Evolutionary conservation across 2,888 invertebrate genomes (phyloP).

Genomic region (Heteromyza rotundicornis): DNA sequence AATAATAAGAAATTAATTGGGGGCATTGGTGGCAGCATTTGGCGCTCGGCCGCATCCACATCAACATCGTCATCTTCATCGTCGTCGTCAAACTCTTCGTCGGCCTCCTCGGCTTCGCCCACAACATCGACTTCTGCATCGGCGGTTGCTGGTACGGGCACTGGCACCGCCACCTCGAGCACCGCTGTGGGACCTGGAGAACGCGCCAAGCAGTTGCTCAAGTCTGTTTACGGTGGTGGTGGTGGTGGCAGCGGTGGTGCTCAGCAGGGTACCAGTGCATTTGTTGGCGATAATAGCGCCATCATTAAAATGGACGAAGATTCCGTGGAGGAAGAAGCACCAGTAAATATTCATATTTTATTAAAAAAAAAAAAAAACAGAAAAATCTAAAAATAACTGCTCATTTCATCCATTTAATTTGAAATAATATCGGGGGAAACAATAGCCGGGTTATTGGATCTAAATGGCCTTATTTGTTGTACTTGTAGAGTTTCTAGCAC

Average conservation of each 20-base stretch:
- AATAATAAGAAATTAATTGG: constrained; percentile 26
- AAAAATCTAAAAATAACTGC: too few species aligned
- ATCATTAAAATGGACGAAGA: constrained; percentile 32
- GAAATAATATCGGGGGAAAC: too few species aligned
- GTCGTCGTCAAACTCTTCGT: constrained; percentile 39
- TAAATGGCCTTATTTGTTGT: too few species aligned
- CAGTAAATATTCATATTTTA: constrained; percentile 38
- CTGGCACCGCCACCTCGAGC: constrained; percentile 36
- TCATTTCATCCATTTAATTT: too few species aligned
- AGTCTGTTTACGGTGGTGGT: constrained; percentile 19
- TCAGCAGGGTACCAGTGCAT: constrained; percentile 21
- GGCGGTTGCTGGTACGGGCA: constrained; percentile 32
- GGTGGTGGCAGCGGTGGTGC: constrained; percentile 13
- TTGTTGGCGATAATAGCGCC: constrained; percentile 30
- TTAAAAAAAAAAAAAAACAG: too few species aligned
- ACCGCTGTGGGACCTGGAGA: constrained; percentile 27
- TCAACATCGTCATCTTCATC: constrained; percentile 34
- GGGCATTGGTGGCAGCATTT: constrained; percentile 52
- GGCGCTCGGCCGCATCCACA: constrained; percentile 53
- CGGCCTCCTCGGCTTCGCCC: constrained; percentile 32
- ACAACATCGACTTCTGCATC: constrained; percentile 39
- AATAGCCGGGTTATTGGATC: too few species aligned
- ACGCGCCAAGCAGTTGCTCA: constrained; percentile 20
- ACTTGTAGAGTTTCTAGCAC: too few species aligned
- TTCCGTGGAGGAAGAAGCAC: constrained; percentile 31